Percentiles rank a stretch among this genome's conserved stretches.
phyloP scores from a whole-genome alignment of 2,113 vertebrate species.

The Sylvia atricapilla region DNA sequence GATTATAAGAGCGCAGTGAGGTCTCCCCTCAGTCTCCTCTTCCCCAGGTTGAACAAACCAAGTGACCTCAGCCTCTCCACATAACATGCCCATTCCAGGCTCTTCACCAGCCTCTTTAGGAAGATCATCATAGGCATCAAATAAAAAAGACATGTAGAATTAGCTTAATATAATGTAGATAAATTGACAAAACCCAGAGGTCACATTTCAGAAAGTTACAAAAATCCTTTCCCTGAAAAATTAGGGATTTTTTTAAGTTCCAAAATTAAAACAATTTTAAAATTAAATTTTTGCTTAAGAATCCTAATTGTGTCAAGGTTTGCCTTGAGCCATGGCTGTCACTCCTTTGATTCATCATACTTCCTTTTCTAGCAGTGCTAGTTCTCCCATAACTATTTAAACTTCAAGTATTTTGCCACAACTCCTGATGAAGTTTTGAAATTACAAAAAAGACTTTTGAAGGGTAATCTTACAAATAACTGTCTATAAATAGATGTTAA shows the following conservation, averaged over 20 bases:
- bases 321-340: neutral
- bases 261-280: neutral
- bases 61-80: neutral
- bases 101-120: neutral
- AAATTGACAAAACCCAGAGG: neutral
- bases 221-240: neutral
- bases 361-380: neutral
- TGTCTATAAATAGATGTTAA: neutral
- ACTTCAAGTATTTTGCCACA: neutral
- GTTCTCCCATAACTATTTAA: neutral
- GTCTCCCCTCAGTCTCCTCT: neutral
- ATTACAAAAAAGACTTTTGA: neutral
- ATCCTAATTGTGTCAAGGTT: neutral
- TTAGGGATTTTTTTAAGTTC: neutral
- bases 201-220: neutral
- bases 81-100: accelerated
- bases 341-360: neutral
- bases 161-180: neutral
- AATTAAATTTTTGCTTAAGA: neutral
- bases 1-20: neutral
- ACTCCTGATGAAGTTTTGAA: neutral
- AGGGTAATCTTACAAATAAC: neutral
- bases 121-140: neutral
- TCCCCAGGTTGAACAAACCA: neutral
- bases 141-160: neutral